phyloP scores from a whole-genome alignment of 2,113 vertebrate genomes.

The Martes martes region DNA sequence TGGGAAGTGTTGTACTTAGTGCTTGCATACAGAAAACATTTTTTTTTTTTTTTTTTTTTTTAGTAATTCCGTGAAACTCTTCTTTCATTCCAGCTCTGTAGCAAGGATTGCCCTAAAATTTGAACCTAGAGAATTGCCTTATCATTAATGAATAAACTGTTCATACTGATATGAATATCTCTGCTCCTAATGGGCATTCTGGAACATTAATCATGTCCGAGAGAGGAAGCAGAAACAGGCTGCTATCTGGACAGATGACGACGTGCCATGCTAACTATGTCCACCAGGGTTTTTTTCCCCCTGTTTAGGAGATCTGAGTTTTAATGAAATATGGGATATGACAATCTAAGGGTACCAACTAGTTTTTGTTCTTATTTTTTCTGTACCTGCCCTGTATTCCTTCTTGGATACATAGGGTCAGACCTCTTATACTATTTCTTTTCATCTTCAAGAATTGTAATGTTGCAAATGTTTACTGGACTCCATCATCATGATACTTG shows the following conservation, averaged over 20 bases:
- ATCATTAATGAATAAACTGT: background rate
- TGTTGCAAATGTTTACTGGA: background rate
- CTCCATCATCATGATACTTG: background rate
- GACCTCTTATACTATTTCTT: background rate
- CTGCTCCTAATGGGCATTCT: background rate
- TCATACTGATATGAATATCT: background rate
- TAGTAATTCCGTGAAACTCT: background rate
- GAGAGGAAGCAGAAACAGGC: background rate
- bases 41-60: background rate
- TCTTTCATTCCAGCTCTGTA: background rate
- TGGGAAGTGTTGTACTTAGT: background rate
- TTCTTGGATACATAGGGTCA: background rate
- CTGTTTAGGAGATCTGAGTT: background rate
- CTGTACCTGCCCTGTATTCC: background rate
- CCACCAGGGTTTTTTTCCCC: background rate
- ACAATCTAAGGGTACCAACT: background rate
- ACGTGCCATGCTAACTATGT: background rate
- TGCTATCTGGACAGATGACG: background rate
- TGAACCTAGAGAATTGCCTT: background rate
- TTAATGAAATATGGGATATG: background rate
- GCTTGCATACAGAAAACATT: background rate
- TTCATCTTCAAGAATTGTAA: background rate
- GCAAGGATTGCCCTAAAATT: background rate
- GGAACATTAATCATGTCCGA: background rate
- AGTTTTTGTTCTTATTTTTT: background rate